These are phyloP conservation scores for Centroberyx gerrardi DNA, from an alignment of 2,797 vertebrate species.

Conservation along the genomic window DNA sequence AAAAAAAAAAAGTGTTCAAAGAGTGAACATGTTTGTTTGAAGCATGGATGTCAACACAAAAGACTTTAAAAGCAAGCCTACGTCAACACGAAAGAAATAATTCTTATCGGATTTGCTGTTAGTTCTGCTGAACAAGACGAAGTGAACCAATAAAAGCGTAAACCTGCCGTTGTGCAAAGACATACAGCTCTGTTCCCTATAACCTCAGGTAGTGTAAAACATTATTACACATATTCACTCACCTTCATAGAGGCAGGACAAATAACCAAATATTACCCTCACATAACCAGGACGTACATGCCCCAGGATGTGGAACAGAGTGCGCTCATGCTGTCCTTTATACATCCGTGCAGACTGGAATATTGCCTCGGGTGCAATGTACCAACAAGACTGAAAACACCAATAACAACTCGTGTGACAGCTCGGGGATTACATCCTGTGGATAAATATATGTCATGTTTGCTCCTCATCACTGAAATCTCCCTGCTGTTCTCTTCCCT, in stretches of 20 bases:
- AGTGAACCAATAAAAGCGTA: slow-evolving; percentile 57
- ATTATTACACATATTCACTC: slow-evolving; percentile 66
- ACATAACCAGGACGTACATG: slow-evolving; percentile 42
- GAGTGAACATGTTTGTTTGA: background rate
- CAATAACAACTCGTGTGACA: slow-evolving; percentile 64
- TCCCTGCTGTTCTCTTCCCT: slow-evolving; percentile 34
- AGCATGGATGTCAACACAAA: background rate
- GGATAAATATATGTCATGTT: slow-evolving; percentile 61
- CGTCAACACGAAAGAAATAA: background rate
- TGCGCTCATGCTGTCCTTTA: slow-evolving; percentile 31
- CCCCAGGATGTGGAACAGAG: slow-evolving; percentile 40
- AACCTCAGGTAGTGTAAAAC: slow-evolving; percentile 59
- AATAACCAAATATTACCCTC: slow-evolving; percentile 65
- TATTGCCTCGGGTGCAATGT: slow-evolving; percentile 65
- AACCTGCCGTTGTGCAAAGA: slow-evolving; percentile 21
- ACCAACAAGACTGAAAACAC: slow-evolving; percentile 65
- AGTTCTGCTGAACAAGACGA: slow-evolving; percentile 36
- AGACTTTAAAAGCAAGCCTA: background rate
- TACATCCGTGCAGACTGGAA: slow-evolving; percentile 45
- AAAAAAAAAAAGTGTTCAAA: background rate
- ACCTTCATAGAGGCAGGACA: slow-evolving; percentile 47
- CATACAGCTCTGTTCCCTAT: slow-evolving; percentile 1
- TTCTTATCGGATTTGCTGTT: slow-evolving; percentile 20
- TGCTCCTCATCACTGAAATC: slow-evolving; percentile 56
- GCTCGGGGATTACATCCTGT: slow-evolving; percentile 62